phyloP scores from a whole-genome alignment of 2,113 vertebrate genomes.

The Tenrec ecaudatus region DNA sequence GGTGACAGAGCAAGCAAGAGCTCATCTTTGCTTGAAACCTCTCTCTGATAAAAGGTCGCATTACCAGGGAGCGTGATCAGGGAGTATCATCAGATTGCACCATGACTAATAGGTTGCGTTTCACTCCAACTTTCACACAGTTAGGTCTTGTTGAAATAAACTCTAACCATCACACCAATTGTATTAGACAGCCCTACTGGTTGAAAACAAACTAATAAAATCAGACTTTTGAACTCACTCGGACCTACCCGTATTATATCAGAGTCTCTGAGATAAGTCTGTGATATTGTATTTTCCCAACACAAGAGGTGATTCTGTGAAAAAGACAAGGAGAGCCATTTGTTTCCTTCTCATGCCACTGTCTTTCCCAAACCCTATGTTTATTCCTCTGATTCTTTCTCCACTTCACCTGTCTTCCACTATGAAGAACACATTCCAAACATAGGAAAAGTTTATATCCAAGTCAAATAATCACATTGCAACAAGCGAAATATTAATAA shows the following conservation, averaged over 20 bases:
- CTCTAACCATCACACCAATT: too few relatives aligned
- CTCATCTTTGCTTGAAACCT: too few relatives aligned
- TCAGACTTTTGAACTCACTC: background rate
- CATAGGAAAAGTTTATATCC: background rate
- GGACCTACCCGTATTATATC: background rate
- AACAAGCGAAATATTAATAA: constrained; percentile 51
- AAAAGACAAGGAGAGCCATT: background rate
- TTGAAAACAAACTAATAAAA: background rate
- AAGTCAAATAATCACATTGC: background rate
- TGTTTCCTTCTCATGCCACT: background rate
- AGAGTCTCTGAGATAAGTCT: background rate
- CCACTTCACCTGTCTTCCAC: background rate
- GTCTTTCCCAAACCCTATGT: background rate
- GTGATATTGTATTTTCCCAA: background rate
- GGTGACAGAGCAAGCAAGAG: too few relatives aligned
- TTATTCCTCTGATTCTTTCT: too few relatives aligned
- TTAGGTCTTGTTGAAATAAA: too few relatives aligned
- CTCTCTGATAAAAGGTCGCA: too few relatives aligned
- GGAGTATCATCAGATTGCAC: too few relatives aligned
- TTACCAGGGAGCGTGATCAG: too few relatives aligned
- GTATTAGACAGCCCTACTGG: background rate
- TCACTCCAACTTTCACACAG: too few relatives aligned
- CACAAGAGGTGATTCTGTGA: background rate
- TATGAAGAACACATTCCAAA: constrained; percentile 21
- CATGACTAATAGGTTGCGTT: too few relatives aligned